A percentile compares a stretch with the other conserved stretches of the same genome.
Conservation (phyloP, 1,140 invertebrate species). For the Epicauta chinensis region DNA sequence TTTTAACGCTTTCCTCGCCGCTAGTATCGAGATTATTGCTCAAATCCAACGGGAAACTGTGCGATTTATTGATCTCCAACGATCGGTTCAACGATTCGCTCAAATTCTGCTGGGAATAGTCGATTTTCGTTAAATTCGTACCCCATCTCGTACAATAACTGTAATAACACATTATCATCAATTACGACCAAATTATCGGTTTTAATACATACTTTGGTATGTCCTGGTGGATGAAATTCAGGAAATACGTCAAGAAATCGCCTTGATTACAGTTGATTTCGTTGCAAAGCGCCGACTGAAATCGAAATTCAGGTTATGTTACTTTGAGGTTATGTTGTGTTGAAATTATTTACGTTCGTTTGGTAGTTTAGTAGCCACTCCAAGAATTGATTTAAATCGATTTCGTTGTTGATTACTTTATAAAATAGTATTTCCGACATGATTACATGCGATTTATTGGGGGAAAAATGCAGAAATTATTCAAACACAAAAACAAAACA, state of each 20-base stretch:
- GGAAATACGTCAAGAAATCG: constrained; percentile 37
- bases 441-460: too few relatives aligned
- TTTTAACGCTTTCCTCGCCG: background rate
- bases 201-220: constrained; percentile 23
- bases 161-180: too few relatives aligned
- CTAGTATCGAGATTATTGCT: constrained; percentile 1
- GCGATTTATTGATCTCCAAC: constrained; percentile 6
- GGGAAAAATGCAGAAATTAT: too few relatives aligned
- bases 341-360: constrained; percentile 15
- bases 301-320: constrained; percentile 14
- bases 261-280: constrained; percentile 26
- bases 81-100: background rate
- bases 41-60: constrained; percentile 6
- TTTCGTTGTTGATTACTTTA: constrained; percentile 16
- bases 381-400: constrained; percentile 13
- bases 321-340: constrained; percentile 14
- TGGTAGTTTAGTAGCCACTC: constrained; percentile 19
- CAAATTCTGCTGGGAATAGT: constrained; percentile 5
- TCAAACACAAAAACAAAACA: too few relatives aligned
- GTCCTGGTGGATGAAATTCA: constrained; percentile 39
- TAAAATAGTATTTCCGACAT: constrained; percentile 18
- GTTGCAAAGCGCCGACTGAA: constrained; percentile 6
- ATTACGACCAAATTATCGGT: too few relatives aligned
- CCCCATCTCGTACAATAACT: background rate
- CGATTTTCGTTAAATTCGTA: background rate